Evolutionary conservation across 2,888 invertebrate species (phyloP).

Genomic region (Bibio marci): DNA sequence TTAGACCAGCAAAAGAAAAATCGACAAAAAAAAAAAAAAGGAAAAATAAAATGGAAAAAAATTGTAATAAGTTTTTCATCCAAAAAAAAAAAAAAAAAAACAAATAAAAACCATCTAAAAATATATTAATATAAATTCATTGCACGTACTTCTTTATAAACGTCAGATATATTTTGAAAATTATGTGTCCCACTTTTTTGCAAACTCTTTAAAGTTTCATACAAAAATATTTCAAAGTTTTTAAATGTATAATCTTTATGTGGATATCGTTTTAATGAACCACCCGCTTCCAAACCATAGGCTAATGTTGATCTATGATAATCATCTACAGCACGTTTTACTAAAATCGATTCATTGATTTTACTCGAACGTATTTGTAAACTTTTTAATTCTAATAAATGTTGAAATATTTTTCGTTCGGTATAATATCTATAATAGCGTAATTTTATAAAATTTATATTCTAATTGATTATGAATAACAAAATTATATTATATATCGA

Average conservation of each 20-base stretch:
- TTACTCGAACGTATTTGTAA: constrained; percentile 81
- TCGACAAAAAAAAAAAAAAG: not conserved
- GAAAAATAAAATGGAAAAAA: not conserved
- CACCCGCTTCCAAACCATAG: constrained; percentile 34
- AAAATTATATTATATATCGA: too few species aligned
- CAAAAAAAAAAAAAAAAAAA: too few species aligned
- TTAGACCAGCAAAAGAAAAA: not conserved
- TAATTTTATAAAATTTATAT: constrained; percentile 6
- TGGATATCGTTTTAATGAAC: constrained; percentile 38
- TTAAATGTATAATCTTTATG: constrained; percentile 51
- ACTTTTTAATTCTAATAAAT: constrained; percentile 77
- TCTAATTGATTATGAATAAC: not conserved
- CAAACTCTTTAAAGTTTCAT: constrained; percentile 64
- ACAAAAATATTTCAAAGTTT: constrained; percentile 75
- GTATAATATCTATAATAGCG: constrained; percentile 60
- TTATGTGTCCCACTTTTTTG: constrained; percentile 51
- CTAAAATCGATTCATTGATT: constrained; percentile 71
- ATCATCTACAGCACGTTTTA: constrained; percentile 72
- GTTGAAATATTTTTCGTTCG: constrained; percentile 84
- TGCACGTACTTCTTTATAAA: constrained; percentile 44
- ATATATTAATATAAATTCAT: constrained; percentile 1
- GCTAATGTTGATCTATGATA: constrained; percentile 60
- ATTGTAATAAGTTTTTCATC: not conserved
- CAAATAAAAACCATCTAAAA: too few species aligned
- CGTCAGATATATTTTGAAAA: constrained; percentile 42